Evolutionary conservation across 2,888 invertebrate genomes (phyloP).

Genomic region (Formica aserva): DNA sequence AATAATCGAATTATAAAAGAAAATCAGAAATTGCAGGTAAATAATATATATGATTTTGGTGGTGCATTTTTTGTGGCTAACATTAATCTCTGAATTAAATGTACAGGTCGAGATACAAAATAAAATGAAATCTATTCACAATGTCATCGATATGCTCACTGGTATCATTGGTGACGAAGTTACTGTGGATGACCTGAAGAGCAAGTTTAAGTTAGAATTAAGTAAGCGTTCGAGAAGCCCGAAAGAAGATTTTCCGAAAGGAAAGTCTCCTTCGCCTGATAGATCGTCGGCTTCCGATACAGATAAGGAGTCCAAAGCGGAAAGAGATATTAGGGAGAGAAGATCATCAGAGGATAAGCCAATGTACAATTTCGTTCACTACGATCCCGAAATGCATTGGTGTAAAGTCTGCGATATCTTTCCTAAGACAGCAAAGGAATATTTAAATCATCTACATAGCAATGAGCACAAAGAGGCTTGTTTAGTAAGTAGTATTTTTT

Average conservation of each 20-base stretch:
- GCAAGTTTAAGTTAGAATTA: constrained; percentile 81
- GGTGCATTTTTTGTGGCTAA: not conserved
- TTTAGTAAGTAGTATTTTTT: constrained; percentile 79
- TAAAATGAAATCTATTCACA: constrained; percentile 93
- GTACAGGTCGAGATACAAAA: constrained; percentile 92
- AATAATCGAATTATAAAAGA: constrained; percentile 93
- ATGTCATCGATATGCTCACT: constrained; percentile 95
- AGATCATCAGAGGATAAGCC: constrained; percentile 83
- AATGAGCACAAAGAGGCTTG: constrained; percentile 90
- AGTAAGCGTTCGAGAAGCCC: constrained; percentile 81
- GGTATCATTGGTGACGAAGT: constrained; percentile 93
- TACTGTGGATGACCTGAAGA: constrained; percentile 84
- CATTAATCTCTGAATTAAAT: constrained; percentile 11
- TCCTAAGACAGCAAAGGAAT: constrained; percentile 94
- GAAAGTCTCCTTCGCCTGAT: constrained; percentile 80
- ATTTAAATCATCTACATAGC: constrained; percentile 93
- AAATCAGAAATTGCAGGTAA: constrained; percentile 94
- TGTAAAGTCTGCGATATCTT: constrained; percentile 95
- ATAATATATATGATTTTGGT: constrained; percentile 61
- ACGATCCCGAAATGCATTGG: constrained; percentile 97
- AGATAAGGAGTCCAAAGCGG: constrained; percentile 80
- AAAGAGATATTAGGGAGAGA: constrained; percentile 75
- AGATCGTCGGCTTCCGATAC: constrained; percentile 77
- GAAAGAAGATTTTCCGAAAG: constrained; percentile 82
- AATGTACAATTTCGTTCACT: constrained; percentile 93